Percentiles rank a stretch among this genome's conserved stretches.
These are phyloP conservation scores for Pteropus alecto DNA, from an alignment of 2,113 vertebrate genomes.

Conservation along the genomic window DNA sequence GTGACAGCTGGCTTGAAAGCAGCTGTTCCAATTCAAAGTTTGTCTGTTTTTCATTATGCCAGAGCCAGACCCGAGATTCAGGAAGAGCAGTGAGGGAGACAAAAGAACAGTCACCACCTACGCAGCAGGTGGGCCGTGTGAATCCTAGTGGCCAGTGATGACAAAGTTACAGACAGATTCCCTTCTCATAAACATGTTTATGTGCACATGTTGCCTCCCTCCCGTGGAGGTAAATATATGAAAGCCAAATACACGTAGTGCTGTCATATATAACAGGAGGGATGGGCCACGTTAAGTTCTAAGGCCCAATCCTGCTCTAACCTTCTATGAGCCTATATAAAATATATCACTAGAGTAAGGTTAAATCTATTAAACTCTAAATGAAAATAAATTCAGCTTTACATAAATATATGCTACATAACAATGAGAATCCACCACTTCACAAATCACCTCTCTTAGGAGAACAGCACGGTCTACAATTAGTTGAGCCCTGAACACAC, in stretches of 20 bases:
- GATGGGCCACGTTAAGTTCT: not conserved
- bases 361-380: not conserved
- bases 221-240: accelerated
- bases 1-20: not conserved
- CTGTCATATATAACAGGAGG: not conserved
- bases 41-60: not conserved
- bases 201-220: accelerated
- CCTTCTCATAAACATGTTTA: accelerated
- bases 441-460: not conserved
- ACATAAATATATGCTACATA: not conserved
- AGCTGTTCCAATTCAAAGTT: not conserved
- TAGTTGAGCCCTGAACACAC: not conserved
- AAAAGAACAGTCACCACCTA: not conserved
- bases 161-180: not conserved
- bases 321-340: not conserved
- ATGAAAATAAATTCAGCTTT: not conserved
- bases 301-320: not conserved
- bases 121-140: not conserved
- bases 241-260: not conserved
- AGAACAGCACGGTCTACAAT: not conserved
- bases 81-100: not conserved
- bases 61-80: not conserved
- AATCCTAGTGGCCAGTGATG: not conserved
- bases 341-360: not conserved
- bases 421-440: not conserved